Evolutionary conservation across 2,797 vertebrate genomes (phyloP).

Genomic region (Perodicticus potto): DNA sequence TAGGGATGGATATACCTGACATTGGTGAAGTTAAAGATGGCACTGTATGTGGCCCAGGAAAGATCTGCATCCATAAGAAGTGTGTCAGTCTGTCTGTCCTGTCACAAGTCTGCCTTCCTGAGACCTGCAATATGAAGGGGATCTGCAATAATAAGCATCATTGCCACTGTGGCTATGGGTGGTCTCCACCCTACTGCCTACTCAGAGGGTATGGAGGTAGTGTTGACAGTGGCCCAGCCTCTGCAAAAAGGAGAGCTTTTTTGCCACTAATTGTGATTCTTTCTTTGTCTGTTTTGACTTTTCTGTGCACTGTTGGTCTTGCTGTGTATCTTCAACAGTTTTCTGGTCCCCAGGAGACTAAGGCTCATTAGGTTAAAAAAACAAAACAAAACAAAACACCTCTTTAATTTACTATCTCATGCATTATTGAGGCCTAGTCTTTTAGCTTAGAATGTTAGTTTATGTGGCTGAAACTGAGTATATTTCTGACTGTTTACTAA

Average conservation of each 20-base stretch:
- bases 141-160: constrained; percentile 82
- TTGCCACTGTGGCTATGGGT: constrained; percentile 81
- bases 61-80: constrained; percentile 75
- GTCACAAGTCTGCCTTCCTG: constrained; percentile 68
- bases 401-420: background rate
- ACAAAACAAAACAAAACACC: background rate
- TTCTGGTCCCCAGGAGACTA: background rate
- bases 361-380: background rate
- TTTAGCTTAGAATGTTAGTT: background rate
- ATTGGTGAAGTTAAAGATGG: constrained; percentile 80
- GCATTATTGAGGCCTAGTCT: background rate
- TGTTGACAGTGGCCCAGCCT: constrained; percentile 82
- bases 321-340: background rate
- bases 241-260: background rate
- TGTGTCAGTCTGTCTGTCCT: constrained; percentile 72
- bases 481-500: constrained; percentile 23
- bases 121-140: constrained; percentile 78
- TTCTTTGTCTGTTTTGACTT: constrained; percentile 20
- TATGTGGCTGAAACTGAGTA: constrained; percentile 5
- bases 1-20: background rate
- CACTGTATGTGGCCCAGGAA: constrained; percentile 70
- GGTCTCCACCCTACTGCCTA: constrained; percentile 80
- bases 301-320: constrained; percentile 15
- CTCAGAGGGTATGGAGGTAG: constrained; percentile 80
- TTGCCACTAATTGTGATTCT: background rate